phyloP scores from a whole-genome alignment of 1,140 invertebrate genomes.

The Drosophila jambulina region DNA sequence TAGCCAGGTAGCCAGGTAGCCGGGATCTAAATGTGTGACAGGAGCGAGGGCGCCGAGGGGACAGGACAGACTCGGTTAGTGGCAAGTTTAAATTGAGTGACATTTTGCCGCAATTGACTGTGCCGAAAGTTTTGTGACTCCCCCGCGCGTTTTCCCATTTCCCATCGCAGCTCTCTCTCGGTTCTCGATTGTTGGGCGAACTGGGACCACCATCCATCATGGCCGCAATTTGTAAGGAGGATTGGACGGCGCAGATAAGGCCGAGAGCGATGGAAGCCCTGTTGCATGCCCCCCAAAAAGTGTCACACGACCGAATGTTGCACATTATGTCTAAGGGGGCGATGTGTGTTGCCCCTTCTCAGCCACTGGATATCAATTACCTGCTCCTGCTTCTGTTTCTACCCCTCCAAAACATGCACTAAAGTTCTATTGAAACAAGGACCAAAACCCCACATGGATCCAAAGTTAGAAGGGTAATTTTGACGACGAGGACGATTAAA shows the following conservation, averaged over 20 bases:
- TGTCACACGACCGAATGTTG: conserved; percentile 38
- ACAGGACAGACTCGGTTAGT: conserved; percentile 43
- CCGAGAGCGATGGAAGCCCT: conserved; percentile 16
- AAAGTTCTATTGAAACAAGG: conserved; percentile 17
- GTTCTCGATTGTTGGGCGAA: conserved; percentile 14
- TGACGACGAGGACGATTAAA: conserved; percentile 1
- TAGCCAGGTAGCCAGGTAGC: conserved; percentile 26
- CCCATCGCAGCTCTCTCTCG: neutral
- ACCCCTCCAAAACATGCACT: neutral
- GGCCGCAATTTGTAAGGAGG: conserved; percentile 44
- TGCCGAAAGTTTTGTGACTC: conserved; percentile 59
- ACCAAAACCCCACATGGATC: conserved; percentile 6
- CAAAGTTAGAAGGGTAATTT: conserved; percentile 21
- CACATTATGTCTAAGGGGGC: conserved; percentile 16
- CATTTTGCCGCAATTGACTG: conserved; percentile 76
- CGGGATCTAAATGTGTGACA: conserved; percentile 30
- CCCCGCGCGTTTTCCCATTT: conserved; percentile 14
- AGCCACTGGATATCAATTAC: conserved; percentile 37
- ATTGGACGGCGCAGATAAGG: conserved; percentile 33
- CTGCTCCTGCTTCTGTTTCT: neutral
- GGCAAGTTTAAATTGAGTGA: conserved; percentile 78
- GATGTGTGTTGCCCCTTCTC: conserved; percentile 6
- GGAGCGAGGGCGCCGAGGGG: neutral
- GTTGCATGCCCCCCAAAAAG: conserved; percentile 30
- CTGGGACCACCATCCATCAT: conserved; percentile 51